Conservation (phyloP, 2,888 invertebrate genomes). For the Venustoraphidia nigricollis region DNA sequence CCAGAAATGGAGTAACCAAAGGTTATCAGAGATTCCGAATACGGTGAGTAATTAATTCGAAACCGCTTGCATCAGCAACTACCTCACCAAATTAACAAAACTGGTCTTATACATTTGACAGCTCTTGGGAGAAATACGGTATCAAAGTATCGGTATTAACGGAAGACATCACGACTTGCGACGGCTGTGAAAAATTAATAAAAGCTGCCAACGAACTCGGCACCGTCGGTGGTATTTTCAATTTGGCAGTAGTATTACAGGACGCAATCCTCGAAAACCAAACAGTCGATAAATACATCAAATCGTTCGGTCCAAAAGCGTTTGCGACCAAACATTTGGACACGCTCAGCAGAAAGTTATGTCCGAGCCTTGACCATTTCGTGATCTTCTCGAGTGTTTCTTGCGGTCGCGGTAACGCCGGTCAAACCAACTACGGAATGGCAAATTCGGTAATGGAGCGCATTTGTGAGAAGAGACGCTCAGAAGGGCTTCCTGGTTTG, state of each 20-base stretch:
- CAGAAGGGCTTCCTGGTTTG: constrained; percentile 30
- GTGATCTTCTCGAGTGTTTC: constrained; percentile 86
- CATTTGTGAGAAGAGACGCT: constrained; percentile 30
- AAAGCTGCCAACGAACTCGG: constrained; percentile 45
- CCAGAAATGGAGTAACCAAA: constrained; percentile 60
- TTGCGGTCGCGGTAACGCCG: constrained; percentile 78
- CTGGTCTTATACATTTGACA: too few relatives aligned
- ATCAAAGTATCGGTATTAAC: constrained; percentile 51
- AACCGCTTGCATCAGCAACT: too few relatives aligned
- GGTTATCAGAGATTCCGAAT: constrained; percentile 70
- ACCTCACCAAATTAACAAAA: too few relatives aligned
- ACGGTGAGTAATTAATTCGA: constrained; percentile 27
- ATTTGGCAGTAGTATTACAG: constrained; percentile 67
- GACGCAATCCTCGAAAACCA: constrained; percentile 70
- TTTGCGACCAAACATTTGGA: constrained; percentile 68
- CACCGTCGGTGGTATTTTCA: constrained; percentile 72
- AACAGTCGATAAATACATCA: constrained; percentile 47
- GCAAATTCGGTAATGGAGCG: constrained; percentile 43
- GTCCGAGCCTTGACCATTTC: constrained; percentile 49
- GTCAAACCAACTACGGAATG: constrained; percentile 40
- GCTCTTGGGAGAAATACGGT: constrained; percentile 50
- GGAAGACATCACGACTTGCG: constrained; percentile 50
- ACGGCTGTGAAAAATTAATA: constrained; percentile 57
- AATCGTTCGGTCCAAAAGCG: constrained; percentile 64
- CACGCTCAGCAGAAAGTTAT: constrained; percentile 38